Conservation (phyloP, 1,140 invertebrate species). For the Tribolium castaneum region DNA sequence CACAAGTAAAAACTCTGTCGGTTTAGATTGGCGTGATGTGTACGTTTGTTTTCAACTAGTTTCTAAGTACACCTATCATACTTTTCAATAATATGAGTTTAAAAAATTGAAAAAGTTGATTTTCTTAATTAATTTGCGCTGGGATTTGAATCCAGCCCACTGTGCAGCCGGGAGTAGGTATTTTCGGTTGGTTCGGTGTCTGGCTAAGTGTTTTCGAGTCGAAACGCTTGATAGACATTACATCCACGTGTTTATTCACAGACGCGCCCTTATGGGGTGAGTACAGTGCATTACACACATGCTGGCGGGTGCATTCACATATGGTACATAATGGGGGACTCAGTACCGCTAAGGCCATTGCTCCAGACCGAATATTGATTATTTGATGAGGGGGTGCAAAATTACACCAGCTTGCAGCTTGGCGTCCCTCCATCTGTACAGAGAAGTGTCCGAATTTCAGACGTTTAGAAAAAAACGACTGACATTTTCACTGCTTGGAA, state of each 20-base stretch:
- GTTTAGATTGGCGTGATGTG: too few species aligned
- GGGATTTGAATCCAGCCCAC: too few species aligned
- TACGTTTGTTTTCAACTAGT: too few species aligned
- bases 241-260: conserved; percentile 39
- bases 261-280: conserved; percentile 46
- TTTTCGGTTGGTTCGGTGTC: neutral
- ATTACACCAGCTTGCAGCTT: conserved; percentile 41
- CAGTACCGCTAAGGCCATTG: conserved; percentile 45
- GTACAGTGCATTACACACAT: conserved; percentile 45
- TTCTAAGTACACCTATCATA: too few species aligned
- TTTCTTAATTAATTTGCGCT: too few species aligned
- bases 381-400: conserved; percentile 44
- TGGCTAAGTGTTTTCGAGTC: neutral
- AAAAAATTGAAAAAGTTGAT: too few species aligned
- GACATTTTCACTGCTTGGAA: too few species aligned
- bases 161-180: neutral
- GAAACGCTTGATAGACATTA: conserved; percentile 28
- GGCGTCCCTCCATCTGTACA: neutral
- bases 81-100: too few species aligned
- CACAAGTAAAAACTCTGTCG: too few species aligned
- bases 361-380: conserved; percentile 49
- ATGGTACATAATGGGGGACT: conserved; percentile 47
- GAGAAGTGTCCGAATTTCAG: too few species aligned
- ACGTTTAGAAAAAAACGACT: too few species aligned
- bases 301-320: conserved; percentile 50